These are phyloP conservation scores for Psilanteris sp. DNA, from an alignment of 1,140 invertebrate species.

Conservation along the genomic window DNA sequence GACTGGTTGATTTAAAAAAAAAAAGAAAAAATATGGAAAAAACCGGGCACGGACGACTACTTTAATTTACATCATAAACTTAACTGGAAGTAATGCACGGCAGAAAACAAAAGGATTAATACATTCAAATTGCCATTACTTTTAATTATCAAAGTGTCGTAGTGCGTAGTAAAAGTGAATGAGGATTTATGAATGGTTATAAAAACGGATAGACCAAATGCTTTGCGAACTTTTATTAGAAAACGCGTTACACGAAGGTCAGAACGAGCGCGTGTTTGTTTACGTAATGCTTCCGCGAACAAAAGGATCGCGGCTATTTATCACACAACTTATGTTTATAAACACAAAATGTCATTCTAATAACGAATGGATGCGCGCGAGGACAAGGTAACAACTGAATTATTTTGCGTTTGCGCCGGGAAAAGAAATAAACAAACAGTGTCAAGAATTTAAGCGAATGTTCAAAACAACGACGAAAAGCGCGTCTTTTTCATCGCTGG, in stretches of 20 bases:
- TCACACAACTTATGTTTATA: too few relatives aligned
- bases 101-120: slow-evolving; percentile 6
- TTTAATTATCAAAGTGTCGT: slow-evolving; percentile 6
- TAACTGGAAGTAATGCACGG: slow-evolving; percentile 1
- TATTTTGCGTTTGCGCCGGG: too few relatives aligned
- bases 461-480: too few relatives aligned
- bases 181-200: slow-evolving; percentile 16
- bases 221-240: slow-evolving; percentile 2
- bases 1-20: too few relatives aligned
- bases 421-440: too few relatives aligned
- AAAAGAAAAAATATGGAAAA: too few relatives aligned
- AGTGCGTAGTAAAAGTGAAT: slow-evolving; percentile 3
- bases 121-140: slow-evolving; percentile 13
- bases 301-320: not conserved
- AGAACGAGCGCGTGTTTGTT: not conserved
- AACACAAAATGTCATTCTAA: too few relatives aligned
- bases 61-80: not conserved
- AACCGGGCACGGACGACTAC: too few relatives aligned
- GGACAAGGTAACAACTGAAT: too few relatives aligned
- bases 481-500: too few relatives aligned
- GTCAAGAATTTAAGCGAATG: too few relatives aligned
- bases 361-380: too few relatives aligned
- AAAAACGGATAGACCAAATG: slow-evolving; percentile 13
- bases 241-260: slow-evolving; percentile 1
- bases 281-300: not conserved